Evolutionary conservation across 2,888 invertebrate species (phyloP), one percentile per base, ranked within the genome.

Genomic region (Heliconius ethilla): DNA sequence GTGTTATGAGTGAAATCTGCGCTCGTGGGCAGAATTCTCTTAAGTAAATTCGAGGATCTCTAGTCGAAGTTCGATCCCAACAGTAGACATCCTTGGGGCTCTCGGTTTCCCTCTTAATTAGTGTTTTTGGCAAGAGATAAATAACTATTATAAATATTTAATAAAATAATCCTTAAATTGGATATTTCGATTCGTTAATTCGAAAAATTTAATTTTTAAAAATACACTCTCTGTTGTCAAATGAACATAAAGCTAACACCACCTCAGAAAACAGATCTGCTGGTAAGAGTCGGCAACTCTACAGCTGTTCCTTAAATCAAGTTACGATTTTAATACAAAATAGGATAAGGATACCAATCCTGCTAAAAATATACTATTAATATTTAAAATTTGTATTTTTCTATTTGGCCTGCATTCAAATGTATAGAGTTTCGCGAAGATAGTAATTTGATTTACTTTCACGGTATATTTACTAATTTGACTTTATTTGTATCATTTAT

Each of bases 401-500:
- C 25, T 25, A 15, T 69, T n/a, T 37, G 27, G 27, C 27, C 27
- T 18, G 25, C 63, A n/a, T 11, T 37, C 40, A 25, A 69, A 69
- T 40, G 15, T 40, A 40, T 45, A 11, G 15, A 40, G 22, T 65
- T 80, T 73, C 66, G 73, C 76, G 76, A 82, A 79, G 81, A 80
- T 82, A 83, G 82, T 84, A 82, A 83, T 85, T 83, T 81, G 80
- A 84, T 81, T 80, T 76, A 80, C 80, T 78, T 81, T 78, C 78
- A 77, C 82, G 87, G 87, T 86, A 84, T 89, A 88, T 88, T 90
- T 90, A 90, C 89, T 91, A 91, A 92, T 92, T 92, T 90, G 91
- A 92, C 91, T 93, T 92, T 93, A 93, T 93, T 93, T 91, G 91
- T 87, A 89, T 90, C 91, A 91, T 91, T 92, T 92, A 92, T 91